Percentiles rank a stretch among this genome's conserved stretches.
Evolutionary conservation across 35 echinoderm and acorn worm species (phyloP).

Genomic region (Acanthaster planci): DNA sequence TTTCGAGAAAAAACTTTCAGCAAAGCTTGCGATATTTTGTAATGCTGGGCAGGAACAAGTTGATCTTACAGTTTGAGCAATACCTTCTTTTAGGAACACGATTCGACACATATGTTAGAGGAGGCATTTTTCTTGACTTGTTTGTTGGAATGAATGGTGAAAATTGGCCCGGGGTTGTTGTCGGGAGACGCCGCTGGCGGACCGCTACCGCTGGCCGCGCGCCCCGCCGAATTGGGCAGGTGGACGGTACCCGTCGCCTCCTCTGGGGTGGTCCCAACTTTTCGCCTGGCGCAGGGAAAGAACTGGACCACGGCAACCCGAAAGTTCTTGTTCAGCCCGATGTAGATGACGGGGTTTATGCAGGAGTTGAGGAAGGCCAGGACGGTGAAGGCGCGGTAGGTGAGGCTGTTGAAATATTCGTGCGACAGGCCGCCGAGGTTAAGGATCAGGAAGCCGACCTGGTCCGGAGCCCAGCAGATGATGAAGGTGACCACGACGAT

Average conservation of each 20-base stretch:
- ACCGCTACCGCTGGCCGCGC: too few relatives aligned
- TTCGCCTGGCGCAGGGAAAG: background rate
- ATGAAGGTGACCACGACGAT: constrained; percentile 67
- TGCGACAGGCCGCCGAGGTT: constrained; percentile 6
- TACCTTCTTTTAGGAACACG: too few relatives aligned
- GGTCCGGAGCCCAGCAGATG: constrained; percentile 80
- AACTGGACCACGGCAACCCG: background rate
- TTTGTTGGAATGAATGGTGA: too few relatives aligned
- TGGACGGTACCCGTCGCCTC: background rate
- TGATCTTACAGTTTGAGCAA: too few relatives aligned
- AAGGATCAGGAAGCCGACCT: background rate
- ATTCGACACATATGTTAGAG: too few relatives aligned
- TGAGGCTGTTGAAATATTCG: background rate
- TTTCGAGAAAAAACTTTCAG: too few relatives aligned
- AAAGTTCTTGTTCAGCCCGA: constrained; percentile 25
- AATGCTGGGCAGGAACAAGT: too few relatives aligned
- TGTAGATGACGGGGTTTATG: constrained; percentile 21
- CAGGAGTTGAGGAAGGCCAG: constrained; percentile 31
- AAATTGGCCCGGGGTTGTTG: too few relatives aligned
- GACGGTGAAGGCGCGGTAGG: background rate
- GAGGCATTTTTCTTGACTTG: too few relatives aligned
- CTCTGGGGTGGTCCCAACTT: background rate
- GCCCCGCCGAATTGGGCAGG: background rate
- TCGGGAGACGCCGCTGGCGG: too few relatives aligned
- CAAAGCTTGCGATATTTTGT: too few relatives aligned